phyloP scores from a whole-genome alignment of 2,888 invertebrate genomes.

The Ametastegia equiseti region DNA sequence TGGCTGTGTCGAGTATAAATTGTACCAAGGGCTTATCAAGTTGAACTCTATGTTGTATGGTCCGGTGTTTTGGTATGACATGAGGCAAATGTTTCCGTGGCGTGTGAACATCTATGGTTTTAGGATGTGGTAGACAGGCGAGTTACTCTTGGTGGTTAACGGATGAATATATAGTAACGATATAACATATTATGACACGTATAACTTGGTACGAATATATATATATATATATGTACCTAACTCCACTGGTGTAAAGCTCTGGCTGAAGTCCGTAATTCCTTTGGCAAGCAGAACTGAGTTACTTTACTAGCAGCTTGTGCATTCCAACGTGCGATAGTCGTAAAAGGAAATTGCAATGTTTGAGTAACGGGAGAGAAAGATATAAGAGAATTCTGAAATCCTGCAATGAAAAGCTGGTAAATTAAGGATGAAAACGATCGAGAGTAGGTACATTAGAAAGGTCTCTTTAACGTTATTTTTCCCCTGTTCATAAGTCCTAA shows the following conservation, averaged over 20 bases:
- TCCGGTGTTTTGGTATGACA: not conserved
- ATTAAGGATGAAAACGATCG: not conserved
- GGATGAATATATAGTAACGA: not conserved
- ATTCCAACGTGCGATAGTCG: conserved; percentile 23
- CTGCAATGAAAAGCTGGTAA: too few species aligned
- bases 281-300: not conserved
- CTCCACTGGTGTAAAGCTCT: too few species aligned
- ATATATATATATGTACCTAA: not conserved
- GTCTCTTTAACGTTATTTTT: not conserved
- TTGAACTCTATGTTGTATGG: not conserved
- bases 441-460: not conserved
- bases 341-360: conserved; percentile 17
- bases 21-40: conserved; percentile 33
- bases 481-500: not conserved
- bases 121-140: not conserved
- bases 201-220: not conserved
- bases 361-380: not conserved
- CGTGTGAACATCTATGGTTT: not conserved
- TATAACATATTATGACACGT: too few species aligned
- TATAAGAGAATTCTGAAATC: too few species aligned
- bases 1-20: conserved; percentile 8
- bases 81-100: conserved; percentile 13
- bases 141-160: too few species aligned
- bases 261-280: not conserved
- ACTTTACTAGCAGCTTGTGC: not conserved